These are phyloP conservation scores for Cephus runcator DNA, from an alignment of 2,888 invertebrate species.

Conservation along the genomic window DNA sequence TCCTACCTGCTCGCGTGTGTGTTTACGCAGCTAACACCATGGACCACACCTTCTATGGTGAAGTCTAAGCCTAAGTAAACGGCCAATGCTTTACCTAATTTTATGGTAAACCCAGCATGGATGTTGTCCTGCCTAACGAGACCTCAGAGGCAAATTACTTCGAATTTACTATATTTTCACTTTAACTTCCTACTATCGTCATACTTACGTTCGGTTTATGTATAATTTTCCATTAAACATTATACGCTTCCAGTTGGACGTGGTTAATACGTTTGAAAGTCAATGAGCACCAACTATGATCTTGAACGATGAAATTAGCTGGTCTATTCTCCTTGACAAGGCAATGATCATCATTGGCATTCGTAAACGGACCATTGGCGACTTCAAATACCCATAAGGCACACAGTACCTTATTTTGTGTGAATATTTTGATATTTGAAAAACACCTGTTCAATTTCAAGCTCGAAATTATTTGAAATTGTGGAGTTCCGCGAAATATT, in stretches of 20 bases:
- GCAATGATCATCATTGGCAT: not conserved
- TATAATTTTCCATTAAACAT: not conserved
- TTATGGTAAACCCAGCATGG: conserved; percentile 21
- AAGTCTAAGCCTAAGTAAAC: conserved; percentile 10
- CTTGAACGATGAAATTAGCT: not conserved
- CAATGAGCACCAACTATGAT: not conserved
- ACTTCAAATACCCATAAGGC: not conserved
- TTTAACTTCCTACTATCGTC: not conserved
- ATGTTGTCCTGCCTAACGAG: not conserved
- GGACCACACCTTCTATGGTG: conserved; percentile 38
- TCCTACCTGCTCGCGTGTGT: conserved; percentile 25
- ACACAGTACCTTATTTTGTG: not conserved
- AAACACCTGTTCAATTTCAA: not conserved
- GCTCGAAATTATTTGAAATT: not conserved
- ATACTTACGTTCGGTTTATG: not conserved
- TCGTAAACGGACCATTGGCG: not conserved
- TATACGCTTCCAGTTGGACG: not conserved
- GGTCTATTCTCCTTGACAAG: not conserved
- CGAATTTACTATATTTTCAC: not conserved
- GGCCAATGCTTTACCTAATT: conserved; percentile 45
- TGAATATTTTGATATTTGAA: not conserved
- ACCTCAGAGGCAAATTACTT: not conserved
- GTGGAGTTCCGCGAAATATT: not conserved
- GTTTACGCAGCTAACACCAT: conserved; percentile 47
- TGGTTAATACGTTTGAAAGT: not conserved